A percentile compares a stretch with the other conserved stretches of the same genome.
These are phyloP conservation scores for Brachionichthys hirsutus DNA, from an alignment of 2,113 vertebrate species.

Conservation along the genomic window DNA sequence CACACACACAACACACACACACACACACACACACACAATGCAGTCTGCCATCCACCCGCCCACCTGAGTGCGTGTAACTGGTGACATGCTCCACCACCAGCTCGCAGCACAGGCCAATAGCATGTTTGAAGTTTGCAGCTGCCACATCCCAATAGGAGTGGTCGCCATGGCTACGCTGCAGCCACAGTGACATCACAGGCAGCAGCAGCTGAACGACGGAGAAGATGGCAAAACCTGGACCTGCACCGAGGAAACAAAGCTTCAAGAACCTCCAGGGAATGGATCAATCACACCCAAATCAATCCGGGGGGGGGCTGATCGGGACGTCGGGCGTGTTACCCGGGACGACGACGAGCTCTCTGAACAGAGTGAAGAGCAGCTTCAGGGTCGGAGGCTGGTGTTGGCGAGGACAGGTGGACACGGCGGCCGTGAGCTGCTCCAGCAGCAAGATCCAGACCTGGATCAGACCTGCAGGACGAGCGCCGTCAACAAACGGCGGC, in stretches of 20 bases:
- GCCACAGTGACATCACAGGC: constrained; percentile 96
- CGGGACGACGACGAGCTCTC: constrained; percentile 86
- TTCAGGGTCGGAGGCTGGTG: constrained; percentile 95
- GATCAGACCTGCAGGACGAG: constrained; percentile 85
- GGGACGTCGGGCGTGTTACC: constrained; percentile 66
- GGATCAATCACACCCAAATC: no score
- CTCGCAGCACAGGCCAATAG: constrained; percentile 94
- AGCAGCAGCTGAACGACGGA: constrained; percentile 94
- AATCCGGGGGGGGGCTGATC: no score
- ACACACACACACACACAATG: no score
- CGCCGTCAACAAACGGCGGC: neutral
- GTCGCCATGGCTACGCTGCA: constrained; percentile 91
- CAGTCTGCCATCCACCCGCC: neutral
- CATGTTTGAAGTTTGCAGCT: constrained; percentile 96
- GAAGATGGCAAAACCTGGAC: constrained; percentile 96
- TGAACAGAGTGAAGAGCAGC: constrained; percentile 89
- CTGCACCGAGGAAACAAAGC: constrained; percentile 60
- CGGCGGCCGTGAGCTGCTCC: constrained; percentile 93
- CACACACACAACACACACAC: no score
- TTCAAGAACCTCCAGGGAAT: neutral
- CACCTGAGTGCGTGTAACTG: constrained; percentile 90
- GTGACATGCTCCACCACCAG: constrained; percentile 96
- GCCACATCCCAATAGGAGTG: constrained; percentile 95
- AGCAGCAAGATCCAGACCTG: constrained; percentile 94
- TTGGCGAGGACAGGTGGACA: constrained; percentile 95